Percentiles rank a stretch among this genome's conserved stretches.
Evolutionary conservation across 2,888 invertebrate species (phyloP).

Genomic region (Dendrolimus pini): DNA sequence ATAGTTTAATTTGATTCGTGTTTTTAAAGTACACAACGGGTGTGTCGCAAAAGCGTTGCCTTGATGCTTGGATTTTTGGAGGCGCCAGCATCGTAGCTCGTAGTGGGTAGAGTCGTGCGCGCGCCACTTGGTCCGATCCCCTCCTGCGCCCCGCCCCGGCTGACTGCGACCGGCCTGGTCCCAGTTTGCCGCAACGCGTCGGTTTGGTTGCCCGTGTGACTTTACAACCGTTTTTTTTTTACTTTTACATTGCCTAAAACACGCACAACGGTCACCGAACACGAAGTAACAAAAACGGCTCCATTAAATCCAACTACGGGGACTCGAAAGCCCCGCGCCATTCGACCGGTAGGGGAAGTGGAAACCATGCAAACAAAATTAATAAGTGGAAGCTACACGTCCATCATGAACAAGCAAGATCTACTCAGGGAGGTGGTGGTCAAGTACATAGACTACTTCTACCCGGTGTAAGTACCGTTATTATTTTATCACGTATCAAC

Average conservation of each 20-base stretch:
- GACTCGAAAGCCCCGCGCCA: constrained; percentile 48
- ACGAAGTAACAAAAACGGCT: constrained; percentile 48
- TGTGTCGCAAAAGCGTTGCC: constrained; percentile 67
- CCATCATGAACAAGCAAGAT: constrained; percentile 81
- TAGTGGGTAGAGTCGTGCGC: constrained; percentile 69
- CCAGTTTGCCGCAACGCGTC: constrained; percentile 75
- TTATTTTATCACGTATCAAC: constrained; percentile 16
- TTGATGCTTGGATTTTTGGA: constrained; percentile 65
- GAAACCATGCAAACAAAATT: constrained; percentile 75
- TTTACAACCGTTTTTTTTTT: constrained; percentile 34
- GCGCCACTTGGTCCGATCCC: constrained; percentile 62
- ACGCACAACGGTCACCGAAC: constrained; percentile 46
- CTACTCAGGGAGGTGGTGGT: constrained; percentile 81
- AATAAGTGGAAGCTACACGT: constrained; percentile 79
- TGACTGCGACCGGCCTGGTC: constrained; percentile 54
- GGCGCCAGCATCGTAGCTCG: constrained; percentile 62
- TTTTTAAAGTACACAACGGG: constrained; percentile 49
- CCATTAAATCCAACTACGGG: constrained; percentile 47
- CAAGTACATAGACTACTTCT: constrained; percentile 84
- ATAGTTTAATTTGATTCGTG: constrained; percentile 41
- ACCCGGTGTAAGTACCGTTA: constrained; percentile 80
- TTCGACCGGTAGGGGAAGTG: constrained; percentile 42
- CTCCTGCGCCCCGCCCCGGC: constrained; percentile 40
- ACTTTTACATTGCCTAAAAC: constrained; percentile 42
- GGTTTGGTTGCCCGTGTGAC: constrained; percentile 61